These are phyloP conservation scores for Apodemia duryi DNA, from an alignment of 2,888 invertebrate species.

Conservation along the genomic window DNA sequence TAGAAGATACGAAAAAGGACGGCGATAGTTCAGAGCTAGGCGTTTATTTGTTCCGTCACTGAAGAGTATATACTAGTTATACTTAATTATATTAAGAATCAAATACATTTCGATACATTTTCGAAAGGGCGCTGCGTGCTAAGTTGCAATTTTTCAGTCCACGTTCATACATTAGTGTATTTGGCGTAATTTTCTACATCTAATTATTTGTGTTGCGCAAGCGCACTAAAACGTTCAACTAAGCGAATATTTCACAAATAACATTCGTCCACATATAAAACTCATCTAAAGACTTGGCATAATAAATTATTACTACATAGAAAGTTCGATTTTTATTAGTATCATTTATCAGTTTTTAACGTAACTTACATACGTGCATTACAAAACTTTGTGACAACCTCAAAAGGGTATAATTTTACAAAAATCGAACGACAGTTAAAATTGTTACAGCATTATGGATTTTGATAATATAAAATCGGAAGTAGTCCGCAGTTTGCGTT, in stretches of 20 bases:
- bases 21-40: not conserved
- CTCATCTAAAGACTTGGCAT: constrained; percentile 6
- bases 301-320: constrained; percentile 6
- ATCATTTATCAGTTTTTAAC: not conserved
- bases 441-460: no score
- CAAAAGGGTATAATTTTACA: no score
- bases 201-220: constrained; percentile 1
- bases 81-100: constrained; percentile 11
- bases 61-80: not conserved
- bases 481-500: no score
- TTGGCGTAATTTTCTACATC: constrained; percentile 10
- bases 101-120: constrained; percentile 10
- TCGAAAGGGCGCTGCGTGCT: constrained; percentile 6
- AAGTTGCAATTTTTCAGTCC: not conserved
- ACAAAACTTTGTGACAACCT: no score
- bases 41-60: not conserved
- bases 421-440: no score
- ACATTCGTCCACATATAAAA: constrained; percentile 14
- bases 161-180: constrained; percentile 4
- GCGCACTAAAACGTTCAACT: constrained; percentile 10
- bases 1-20: no score
- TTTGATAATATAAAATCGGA: no score
- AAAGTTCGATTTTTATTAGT: not conserved
- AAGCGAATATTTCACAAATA: constrained; percentile 2
- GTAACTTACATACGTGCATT: not conserved